These are phyloP conservation scores for Camponotus vicinus DNA, from an alignment of 1,140 invertebrate genomes.

Conservation along the genomic window DNA sequence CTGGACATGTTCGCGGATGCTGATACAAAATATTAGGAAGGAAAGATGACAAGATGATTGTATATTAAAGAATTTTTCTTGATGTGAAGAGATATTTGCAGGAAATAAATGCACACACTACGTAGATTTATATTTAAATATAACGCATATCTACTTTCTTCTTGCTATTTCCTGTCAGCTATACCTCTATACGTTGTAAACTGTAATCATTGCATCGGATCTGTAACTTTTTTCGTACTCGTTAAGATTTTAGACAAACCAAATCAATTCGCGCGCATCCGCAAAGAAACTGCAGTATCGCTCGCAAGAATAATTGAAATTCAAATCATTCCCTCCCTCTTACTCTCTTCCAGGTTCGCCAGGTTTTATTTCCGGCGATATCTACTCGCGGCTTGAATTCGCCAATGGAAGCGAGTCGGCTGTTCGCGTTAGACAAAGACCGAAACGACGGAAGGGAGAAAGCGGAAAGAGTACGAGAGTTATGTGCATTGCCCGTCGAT, in stretches of 20 bases:
- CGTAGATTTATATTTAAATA: slow-evolving; percentile 25
- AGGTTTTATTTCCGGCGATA: slow-evolving; percentile 52
- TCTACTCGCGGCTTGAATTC: slow-evolving; percentile 44
- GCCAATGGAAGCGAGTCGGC: slow-evolving; percentile 41
- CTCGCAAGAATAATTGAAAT: slow-evolving; percentile 52
- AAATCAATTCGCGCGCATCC: slow-evolving; percentile 26
- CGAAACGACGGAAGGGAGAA: slow-evolving; percentile 43
- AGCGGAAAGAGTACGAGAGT: slow-evolving; percentile 41
- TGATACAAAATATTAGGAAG: neutral
- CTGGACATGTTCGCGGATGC: neutral
- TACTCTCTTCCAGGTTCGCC: neutral
- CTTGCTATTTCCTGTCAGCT: neutral
- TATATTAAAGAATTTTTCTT: neutral
- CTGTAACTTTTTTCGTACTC: neutral
- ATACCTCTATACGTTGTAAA: neutral
- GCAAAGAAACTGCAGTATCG: slow-evolving; percentile 19
- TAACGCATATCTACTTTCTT: neutral
- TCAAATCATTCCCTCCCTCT: slow-evolving; percentile 37
- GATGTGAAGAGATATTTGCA: neutral
- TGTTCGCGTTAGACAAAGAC: slow-evolving; percentile 42
- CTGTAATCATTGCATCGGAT: neutral
- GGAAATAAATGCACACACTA: neutral
- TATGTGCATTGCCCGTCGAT: slow-evolving; percentile 59
- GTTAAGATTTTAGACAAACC: slow-evolving; percentile 35
- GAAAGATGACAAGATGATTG: neutral